Percentiles rank a stretch among this genome's conserved stretches.
phyloP scores from a whole-genome alignment of 2,113 vertebrate species.

The Hemibagrus wyckioides region DNA sequence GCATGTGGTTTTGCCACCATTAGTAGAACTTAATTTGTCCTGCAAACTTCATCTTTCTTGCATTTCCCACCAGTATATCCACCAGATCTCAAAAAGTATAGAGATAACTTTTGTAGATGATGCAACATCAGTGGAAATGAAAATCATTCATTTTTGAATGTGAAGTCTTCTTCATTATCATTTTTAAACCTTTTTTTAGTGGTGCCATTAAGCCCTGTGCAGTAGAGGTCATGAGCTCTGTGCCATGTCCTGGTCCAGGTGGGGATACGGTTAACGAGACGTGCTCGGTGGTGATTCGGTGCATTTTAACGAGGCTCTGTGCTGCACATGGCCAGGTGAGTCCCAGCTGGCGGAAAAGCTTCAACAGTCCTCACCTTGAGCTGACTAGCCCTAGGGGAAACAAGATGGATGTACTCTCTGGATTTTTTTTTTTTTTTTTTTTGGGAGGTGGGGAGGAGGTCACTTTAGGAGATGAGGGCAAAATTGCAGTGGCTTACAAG shows the following conservation, averaged over 20 bases:
- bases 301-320: slow-evolving; percentile 32
- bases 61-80: neutral
- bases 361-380: slow-evolving; percentile 66
- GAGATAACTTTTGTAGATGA: neutral
- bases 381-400: slow-evolving; percentile 58
- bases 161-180: slow-evolving; percentile 10
- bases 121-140: neutral
- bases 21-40: neutral
- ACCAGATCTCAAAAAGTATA: neutral
- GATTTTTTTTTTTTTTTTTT: slow-evolving; percentile 45
- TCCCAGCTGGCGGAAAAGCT: slow-evolving; percentile 54
- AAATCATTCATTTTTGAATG: neutral
- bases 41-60: neutral
- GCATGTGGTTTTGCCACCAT: no score
- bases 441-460: slow-evolving; percentile 45
- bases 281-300: slow-evolving; percentile 27
- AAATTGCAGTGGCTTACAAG: slow-evolving; percentile 27
- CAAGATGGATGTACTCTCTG: slow-evolving; percentile 68
- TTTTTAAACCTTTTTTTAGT: slow-evolving; percentile 20
- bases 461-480: slow-evolving; percentile 65
- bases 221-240: slow-evolving; percentile 24
- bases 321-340: slow-evolving; percentile 37
- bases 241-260: slow-evolving; percentile 41
- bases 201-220: slow-evolving; percentile 4
- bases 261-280: slow-evolving; percentile 38